Evolutionary conservation across 2,113 vertebrate species (phyloP), one percentile per base, ranked within the genome.

Genomic region (Hypomesus transpacificus): DNA sequence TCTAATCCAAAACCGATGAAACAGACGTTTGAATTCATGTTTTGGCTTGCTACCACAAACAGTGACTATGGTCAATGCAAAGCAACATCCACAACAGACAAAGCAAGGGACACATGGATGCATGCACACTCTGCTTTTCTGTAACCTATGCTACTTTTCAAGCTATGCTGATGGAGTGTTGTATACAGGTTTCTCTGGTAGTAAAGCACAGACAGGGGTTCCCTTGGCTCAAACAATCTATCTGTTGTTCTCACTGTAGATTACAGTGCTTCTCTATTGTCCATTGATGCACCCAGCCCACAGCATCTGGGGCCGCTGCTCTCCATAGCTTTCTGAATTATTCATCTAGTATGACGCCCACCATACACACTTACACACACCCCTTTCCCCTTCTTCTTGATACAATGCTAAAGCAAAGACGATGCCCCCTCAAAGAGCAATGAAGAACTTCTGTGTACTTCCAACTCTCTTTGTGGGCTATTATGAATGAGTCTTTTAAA

Each of bases 261-360:
- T 66, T 31, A 52, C 39, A 60, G 52, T 24, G 59, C 20, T 71
- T 62, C 51, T 62, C n/a, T 72, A 70, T 73, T 80, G 74, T 82
- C 68, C 62, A 77, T 84, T 76, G 66, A 74, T 18, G 14, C 17
- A 17, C 9, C 53, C 17, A 18, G 26, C 46, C 17, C 56, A 58
- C 51, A 39, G 52, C 46, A 34, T 39, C 68, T 65, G 22, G 34
- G 57, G 68, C 54, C 68, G 18, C 53, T 68, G 68, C 28, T 57
- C 31, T 16, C 2, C 31, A 31, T 20, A 62, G 67, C 63, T 34
- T 68, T 53, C 57, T 84, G 70, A 82, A 81, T 83, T 75, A 84
- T 81, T 75, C 62, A 83, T 66, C 9, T 14, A 63, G 7, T 3
- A 8, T 68, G 61, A 75, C 57, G 56, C 67, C 58, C 57, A 62